Percentiles rank a stretch among this genome's conserved stretches.
phyloP scores from a whole-genome alignment of 2,888 invertebrate genomes.

The Actias luna region DNA sequence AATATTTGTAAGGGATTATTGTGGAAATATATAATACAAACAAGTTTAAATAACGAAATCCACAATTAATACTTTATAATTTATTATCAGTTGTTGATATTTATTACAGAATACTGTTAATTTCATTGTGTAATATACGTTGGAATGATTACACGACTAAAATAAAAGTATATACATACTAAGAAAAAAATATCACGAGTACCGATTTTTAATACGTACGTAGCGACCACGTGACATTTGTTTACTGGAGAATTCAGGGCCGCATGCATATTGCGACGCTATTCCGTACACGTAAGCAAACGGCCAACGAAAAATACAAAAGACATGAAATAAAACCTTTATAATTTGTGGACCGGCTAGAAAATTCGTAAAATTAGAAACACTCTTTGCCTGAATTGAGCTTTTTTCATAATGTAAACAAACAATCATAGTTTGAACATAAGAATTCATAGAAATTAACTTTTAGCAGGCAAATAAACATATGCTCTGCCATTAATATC shows the following conservation, averaged over 20 bases:
- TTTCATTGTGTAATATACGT: neutral
- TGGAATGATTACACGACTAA: slow-evolving; percentile 23
- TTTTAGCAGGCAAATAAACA: slow-evolving; percentile 26
- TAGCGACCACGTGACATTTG: slow-evolving; percentile 67
- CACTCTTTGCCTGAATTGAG: slow-evolving; percentile 4
- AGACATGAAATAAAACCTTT: slow-evolving; percentile 1
- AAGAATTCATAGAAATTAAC: slow-evolving; percentile 34
- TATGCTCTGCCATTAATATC: slow-evolving; percentile 7
- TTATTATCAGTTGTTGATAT: neutral
- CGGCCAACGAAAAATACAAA: slow-evolving; percentile 35
- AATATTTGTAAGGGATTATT: neutral
- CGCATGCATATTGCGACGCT: slow-evolving; percentile 70
- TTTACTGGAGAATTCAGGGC: slow-evolving; percentile 70
- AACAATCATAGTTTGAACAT: slow-evolving; percentile 35
- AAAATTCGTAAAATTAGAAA: neutral
- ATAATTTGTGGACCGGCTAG: neutral
- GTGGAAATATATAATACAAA: neutral
- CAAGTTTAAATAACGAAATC: neutral
- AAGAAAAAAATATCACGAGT: slow-evolving; percentile 38
- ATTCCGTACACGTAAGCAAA: slow-evolving; percentile 54
- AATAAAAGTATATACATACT: slow-evolving; percentile 34
- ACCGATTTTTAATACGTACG: slow-evolving; percentile 44
- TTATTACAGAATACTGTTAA: neutral
- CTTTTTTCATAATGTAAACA: slow-evolving; percentile 32
- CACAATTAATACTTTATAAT: neutral